Evolutionary conservation across 2,888 invertebrate species (phyloP), one percentile per base, ranked within the genome.

Genomic region (Rhopalosiphum nymphaeae): DNA sequence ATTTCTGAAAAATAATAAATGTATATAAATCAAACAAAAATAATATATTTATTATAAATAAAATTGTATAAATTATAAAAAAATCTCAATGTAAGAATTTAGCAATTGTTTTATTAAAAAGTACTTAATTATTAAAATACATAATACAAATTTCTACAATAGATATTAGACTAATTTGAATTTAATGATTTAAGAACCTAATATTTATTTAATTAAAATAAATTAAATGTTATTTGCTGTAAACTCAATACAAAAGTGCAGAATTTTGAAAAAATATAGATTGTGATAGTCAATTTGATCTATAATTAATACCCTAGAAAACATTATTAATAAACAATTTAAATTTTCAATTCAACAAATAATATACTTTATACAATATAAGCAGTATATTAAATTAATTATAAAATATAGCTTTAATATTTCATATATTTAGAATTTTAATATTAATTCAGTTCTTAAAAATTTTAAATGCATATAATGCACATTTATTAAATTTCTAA

Each of bases 1-100:
- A 44, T 56, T 42, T 67, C 92, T 93, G 78, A n/a, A 93, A 67
- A 78, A 93, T 3, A 56, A 89, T 56, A 89, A 92, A 87, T 61
- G 2, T 36, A 57, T 46, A 46, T 26, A 44, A 91, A 56, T 44
- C 29, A 42, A 21, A n/a, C 3, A 53, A 67, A 91, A 84, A 25
- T 26, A 44, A 89, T 57, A n/a, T 1, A 36, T 49, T 49, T 87
- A 87, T 16, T n/a, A 49, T 29, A n/a, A 21, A n/a, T n/a, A 87
- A n/a, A 21, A 87, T 87, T 1, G n/a, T 49, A 49, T n/a, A 53
- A 87, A 53, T 36, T 67, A 36, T 16, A 67, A 16, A 67, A 4
- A 4, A n/a, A 67, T 13, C 3, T 67, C 49, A 9, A 49, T 29
- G 42, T 1, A 4, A 89, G 56, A 89, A 57, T 89, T 9, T 87